phyloP scores from a whole-genome alignment of 2,797 vertebrate species.

The Hylomyscus alleni region DNA sequence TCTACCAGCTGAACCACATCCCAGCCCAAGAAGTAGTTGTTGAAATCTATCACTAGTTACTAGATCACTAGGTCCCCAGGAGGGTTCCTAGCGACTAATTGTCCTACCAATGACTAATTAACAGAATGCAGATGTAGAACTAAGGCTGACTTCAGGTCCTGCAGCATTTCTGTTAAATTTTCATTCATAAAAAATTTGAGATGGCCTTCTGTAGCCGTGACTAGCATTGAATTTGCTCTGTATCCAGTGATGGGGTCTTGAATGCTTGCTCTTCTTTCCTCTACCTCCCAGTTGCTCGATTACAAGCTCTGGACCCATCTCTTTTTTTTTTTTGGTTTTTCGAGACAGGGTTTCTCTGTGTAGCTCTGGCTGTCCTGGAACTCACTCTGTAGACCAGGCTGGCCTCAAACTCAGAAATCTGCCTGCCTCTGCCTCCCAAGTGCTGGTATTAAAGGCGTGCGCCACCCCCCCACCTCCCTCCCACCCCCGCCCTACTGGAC shows the following conservation, averaged over 20 bases:
- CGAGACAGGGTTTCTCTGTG: too few species aligned
- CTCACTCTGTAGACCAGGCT: too few species aligned
- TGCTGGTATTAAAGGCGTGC: too few species aligned
- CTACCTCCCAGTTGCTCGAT: neutral
- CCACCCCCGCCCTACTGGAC: too few species aligned
- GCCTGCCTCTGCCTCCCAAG: too few species aligned
- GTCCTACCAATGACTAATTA: neutral
- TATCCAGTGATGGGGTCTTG: neutral
- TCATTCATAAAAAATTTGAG: neutral
- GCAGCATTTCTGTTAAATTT: neutral
- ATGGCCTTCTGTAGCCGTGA: neutral
- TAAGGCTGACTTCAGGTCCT: neutral
- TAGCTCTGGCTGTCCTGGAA: too few species aligned
- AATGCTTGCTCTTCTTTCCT: neutral
- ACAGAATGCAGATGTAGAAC: neutral
- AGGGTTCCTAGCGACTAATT: neutral
- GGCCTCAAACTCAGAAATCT: too few species aligned
- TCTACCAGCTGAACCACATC: too few species aligned
- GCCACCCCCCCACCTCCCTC: too few species aligned
- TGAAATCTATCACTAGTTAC: slow-evolving; percentile 13
- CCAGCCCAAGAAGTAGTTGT: slow-evolving; percentile 48
- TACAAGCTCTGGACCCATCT: neutral
- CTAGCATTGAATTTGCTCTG: neutral
- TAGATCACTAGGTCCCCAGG: neutral
- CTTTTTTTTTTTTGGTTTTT: too few species aligned